Conservation (phyloP, 2,888 invertebrate species). For the Brachyptera risi region DNA sequence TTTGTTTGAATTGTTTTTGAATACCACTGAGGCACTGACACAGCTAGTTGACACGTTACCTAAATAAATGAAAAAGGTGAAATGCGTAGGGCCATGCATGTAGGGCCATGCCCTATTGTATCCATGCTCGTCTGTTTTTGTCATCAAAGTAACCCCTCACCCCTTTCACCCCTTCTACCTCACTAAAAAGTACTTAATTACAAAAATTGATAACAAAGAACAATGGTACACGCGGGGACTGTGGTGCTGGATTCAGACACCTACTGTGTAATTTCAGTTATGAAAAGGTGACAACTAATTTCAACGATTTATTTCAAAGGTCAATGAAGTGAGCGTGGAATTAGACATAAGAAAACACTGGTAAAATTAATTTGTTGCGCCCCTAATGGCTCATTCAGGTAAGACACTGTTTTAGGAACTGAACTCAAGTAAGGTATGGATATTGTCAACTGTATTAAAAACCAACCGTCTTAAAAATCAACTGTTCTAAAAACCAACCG, state of each 20-base stretch:
- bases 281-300: background rate
- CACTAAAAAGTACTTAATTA: slow-evolving; percentile 17
- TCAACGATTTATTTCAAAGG: background rate
- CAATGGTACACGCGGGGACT: background rate
- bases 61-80: background rate
- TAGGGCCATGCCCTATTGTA: too few relatives aligned
- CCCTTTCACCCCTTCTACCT: too few relatives aligned
- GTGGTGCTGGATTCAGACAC: background rate
- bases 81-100: too few relatives aligned
- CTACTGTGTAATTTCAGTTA: background rate
- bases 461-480: too few relatives aligned
- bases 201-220: slow-evolving; percentile 7
- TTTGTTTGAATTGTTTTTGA: slow-evolving; percentile 18
- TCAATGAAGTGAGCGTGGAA: background rate
- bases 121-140: slow-evolving; percentile 4
- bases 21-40: background rate
- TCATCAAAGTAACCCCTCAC: slow-evolving; percentile 3
- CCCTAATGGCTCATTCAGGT: too few relatives aligned
- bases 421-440: too few relatives aligned
- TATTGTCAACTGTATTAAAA: too few relatives aligned
- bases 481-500: too few relatives aligned
- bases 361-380: too few relatives aligned
- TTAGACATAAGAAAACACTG: background rate
- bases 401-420: too few relatives aligned
- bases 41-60: background rate